Conservation (phyloP, 2,113 vertebrate species). For the Silurus asotus region DNA sequence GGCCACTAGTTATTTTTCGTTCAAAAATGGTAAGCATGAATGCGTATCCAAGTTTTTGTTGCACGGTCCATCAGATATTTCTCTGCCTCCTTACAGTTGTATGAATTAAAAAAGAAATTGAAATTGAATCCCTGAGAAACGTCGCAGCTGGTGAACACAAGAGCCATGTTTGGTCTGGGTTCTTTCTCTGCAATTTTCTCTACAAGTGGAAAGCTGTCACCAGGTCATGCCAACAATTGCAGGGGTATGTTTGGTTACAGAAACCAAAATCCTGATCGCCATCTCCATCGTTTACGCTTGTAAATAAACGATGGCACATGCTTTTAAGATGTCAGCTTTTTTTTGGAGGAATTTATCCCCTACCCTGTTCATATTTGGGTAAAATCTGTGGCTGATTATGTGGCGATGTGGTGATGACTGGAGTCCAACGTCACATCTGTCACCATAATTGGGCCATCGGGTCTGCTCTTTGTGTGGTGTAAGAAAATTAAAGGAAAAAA, state of each 20-base stretch:
- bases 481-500: slow-evolving; percentile 46
- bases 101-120: not conserved
- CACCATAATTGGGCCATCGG: slow-evolving; percentile 59
- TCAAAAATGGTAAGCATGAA: not conserved
- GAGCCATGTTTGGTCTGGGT: not conserved
- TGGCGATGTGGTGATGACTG: slow-evolving; percentile 44
- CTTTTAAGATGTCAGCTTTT: slow-evolving; percentile 57
- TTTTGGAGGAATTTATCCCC: slow-evolving; percentile 49
- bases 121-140: slow-evolving; percentile 26
- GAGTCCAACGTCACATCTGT: slow-evolving; percentile 57
- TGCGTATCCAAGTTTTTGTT: not conserved
- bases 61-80: not conserved
- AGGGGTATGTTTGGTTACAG: slow-evolving; percentile 35
- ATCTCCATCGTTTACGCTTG: slow-evolving; percentile 25
- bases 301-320: slow-evolving; percentile 52
- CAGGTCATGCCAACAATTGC: slow-evolving; percentile 35
- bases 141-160: slow-evolving; percentile 11
- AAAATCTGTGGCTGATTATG: slow-evolving; percentile 59
- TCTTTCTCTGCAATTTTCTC: slow-evolving; percentile 1
- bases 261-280: slow-evolving; percentile 51
- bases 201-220: slow-evolving; percentile 48
- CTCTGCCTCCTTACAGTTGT: not conserved
- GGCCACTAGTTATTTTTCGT: no score
- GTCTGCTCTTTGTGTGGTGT: slow-evolving; percentile 38
- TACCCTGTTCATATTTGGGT: slow-evolving; percentile 18